Evolutionary conservation across 2,797 vertebrate genomes (phyloP).

Genomic region (Manis javanica): DNA sequence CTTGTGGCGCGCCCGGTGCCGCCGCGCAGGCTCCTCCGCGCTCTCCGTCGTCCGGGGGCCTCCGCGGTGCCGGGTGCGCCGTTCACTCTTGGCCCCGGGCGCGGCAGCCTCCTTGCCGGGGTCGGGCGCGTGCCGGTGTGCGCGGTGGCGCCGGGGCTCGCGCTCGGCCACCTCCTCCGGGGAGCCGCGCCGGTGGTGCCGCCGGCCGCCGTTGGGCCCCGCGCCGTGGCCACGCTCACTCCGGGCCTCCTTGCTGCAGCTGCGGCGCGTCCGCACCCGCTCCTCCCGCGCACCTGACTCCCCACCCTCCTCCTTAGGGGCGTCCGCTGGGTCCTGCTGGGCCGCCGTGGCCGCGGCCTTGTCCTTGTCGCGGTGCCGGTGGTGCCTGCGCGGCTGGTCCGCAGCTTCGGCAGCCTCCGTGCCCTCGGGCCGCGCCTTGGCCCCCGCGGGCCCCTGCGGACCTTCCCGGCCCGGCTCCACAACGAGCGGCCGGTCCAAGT

Average conservation of each 20-base stretch:
- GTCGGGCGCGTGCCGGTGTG: conserved; percentile 85
- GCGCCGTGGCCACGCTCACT: conserved; percentile 87
- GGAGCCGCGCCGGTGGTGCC: conserved; percentile 87
- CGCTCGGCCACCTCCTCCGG: conserved; percentile 87
- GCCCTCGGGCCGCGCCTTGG: conserved; percentile 79
- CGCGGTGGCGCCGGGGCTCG: conserved; percentile 87
- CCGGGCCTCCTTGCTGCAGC: conserved; percentile 91
- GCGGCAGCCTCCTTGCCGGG: conserved; percentile 87
- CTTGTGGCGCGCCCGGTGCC: conserved; percentile 89
- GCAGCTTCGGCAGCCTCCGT: conserved; percentile 71
- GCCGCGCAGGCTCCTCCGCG: conserved; percentile 88
- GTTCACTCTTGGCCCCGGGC: conserved; percentile 86
- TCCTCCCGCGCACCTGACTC: conserved; percentile 86
- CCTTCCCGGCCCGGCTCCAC: conserved; percentile 89
- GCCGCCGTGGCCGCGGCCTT: conserved; percentile 79
- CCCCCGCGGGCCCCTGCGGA: conserved; percentile 70
- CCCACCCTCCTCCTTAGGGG: conserved; percentile 83
- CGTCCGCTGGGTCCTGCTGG: conserved; percentile 83
- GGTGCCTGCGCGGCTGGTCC: conserved; percentile 59
- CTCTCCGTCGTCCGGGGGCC: conserved; percentile 87
- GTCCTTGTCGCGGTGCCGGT: conserved; percentile 83
- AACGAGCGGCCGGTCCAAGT: conserved; percentile 94
- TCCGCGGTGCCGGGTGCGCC: conserved; percentile 90
- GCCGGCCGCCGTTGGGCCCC: conserved; percentile 87
- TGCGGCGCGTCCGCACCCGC: conserved; percentile 89